phyloP scores from a whole-genome alignment of 2,113 vertebrate species.

The Notothenia coriiceps region DNA sequence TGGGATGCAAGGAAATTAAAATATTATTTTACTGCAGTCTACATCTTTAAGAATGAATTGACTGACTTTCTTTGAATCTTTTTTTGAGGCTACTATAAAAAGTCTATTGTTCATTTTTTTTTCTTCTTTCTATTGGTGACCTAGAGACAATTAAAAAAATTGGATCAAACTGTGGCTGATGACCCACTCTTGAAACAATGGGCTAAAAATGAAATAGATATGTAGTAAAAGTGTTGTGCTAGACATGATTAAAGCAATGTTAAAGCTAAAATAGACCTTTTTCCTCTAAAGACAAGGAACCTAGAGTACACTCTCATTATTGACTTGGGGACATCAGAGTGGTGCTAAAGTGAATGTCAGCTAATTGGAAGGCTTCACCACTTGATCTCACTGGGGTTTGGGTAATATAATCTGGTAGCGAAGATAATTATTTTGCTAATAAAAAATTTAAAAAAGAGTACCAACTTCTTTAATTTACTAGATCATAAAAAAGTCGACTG shows the following conservation, averaged over 20 bases:
- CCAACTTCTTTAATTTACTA: slow-evolving; percentile 35
- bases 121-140: neutral
- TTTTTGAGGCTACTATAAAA: neutral
- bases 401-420: slow-evolving; percentile 52
- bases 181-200: slow-evolving; percentile 10
- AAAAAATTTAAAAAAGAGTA: slow-evolving; percentile 15
- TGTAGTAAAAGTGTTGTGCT: slow-evolving; percentile 22
- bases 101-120: neutral
- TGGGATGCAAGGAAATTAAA: neutral
- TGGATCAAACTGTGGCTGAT: neutral
- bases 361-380: slow-evolving; percentile 69
- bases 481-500: slow-evolving; percentile 20
- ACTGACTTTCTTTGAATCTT: too few species aligned
- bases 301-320: slow-evolving; percentile 61
- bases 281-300: slow-evolving; percentile 51
- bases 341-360: slow-evolving; percentile 58
- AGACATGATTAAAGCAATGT: slow-evolving; percentile 62
- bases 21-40: neutral
- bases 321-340: slow-evolving; percentile 48
- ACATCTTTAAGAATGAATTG: neutral
- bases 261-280: slow-evolving; percentile 53
- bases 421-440: slow-evolving; percentile 35
- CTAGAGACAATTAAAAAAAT: neutral
- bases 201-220: slow-evolving; percentile 18
- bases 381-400: slow-evolving; percentile 44